Base-by-base conservation (phyloP, 2,113 vertebrate genomes). In the Siniperca knerii region DNA sequence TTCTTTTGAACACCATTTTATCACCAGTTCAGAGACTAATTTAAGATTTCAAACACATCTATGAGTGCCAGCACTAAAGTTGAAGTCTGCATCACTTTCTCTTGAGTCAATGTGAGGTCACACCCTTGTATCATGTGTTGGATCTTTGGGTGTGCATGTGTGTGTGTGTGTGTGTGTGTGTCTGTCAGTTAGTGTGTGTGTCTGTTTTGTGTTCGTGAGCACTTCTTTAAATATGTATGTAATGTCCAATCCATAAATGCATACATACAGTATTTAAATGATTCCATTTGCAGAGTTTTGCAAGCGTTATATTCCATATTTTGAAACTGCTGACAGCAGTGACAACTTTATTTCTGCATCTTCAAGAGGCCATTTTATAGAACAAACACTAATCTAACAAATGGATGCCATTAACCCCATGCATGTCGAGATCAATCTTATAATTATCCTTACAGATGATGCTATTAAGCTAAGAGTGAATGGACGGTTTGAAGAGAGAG, bases 391-490 rank as follows among this genome's bases (percentile, higher is more conserved):
- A 61, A 83, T 81, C 78, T 62, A 83, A 92, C 69, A 89, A 91
- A 92, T 83, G 85, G 73, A 67, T 44, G 73, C 78, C 48, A 85
- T 92, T 90, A 86, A 90, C 82, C 72, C 33, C 71, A 65, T 71
- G 70, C 79, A 86, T 90, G 85, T 86, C 57, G 23, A 81, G 81
- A 90, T 92, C 83, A 88, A 83, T 92, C 86, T 84, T 33, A 75
- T 81, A 92, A 88, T 94, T 93, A 93, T 90, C 83, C 20, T 82
- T 77, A 77, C 81, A 89, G 83, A 88, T 87, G 83, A 89, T 89
- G 75, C 81, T 82, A 85, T 87, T 87, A 77, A 83, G 82, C 64
- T 35, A 64, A 23, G 77, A 84, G 68, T 62, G 64, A 90, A 85
- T 75, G 60, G 55, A 48, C 44, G 68, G 46, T 76, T 79, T 68